These are phyloP conservation scores for Fratercula arctica DNA, from an alignment of 2,797 vertebrate genomes.

Conservation along the genomic window DNA sequence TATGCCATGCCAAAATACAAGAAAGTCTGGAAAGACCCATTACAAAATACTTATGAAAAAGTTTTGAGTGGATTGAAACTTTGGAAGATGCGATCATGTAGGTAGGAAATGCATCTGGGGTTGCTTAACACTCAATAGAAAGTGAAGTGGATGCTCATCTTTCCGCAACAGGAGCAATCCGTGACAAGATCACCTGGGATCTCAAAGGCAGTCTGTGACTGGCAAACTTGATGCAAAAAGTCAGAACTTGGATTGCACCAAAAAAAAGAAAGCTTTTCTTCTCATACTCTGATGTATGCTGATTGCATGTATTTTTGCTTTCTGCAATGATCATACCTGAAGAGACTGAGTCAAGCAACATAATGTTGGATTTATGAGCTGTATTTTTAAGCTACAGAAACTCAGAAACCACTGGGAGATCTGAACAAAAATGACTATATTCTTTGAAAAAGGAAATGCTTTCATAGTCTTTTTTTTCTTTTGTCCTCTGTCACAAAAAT, in stretches of 20 bases:
- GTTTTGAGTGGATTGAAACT: neutral
- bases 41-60: neutral
- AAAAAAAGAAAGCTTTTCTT: neutral
- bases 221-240: neutral
- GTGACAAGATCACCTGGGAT: neutral
- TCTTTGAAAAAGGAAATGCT: neutral
- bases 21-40: neutral
- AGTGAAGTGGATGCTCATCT: neutral
- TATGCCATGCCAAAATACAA: neutral
- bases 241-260: neutral
- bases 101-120: neutral
- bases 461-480: neutral
- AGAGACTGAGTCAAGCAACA: neutral
- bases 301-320: neutral
- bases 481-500: neutral
- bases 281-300: neutral
- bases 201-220: neutral
- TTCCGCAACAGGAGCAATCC: neutral
- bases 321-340: neutral
- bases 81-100: neutral
- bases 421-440: neutral
- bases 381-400: neutral
- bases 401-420: neutral
- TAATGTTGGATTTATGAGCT: neutral
- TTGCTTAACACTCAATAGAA: neutral